These are phyloP conservation scores for Manacus vitellinus DNA, from an alignment of 2,113 vertebrate genomes.

Conservation along the genomic window DNA sequence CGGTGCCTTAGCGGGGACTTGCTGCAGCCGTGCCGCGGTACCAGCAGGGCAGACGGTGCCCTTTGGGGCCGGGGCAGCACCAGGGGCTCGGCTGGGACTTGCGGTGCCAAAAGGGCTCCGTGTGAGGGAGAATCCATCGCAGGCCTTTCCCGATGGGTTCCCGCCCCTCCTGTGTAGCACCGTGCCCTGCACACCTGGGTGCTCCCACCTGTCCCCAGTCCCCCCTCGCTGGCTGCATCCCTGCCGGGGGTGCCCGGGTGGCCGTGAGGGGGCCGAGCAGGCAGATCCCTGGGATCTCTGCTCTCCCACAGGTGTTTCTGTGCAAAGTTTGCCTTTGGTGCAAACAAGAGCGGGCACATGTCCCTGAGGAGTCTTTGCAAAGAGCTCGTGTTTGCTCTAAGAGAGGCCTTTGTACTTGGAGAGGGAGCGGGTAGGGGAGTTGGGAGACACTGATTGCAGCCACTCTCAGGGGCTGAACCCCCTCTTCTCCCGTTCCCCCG, in stretches of 20 bases:
- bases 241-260: rapidly evolving
- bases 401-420: constrained; percentile 62
- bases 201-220: neutral
- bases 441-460: neutral
- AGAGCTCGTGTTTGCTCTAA: constrained; percentile 51
- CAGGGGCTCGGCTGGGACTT: neutral
- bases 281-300: neutral
- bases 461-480: neutral
- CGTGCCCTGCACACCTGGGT: neutral
- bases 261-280: neutral
- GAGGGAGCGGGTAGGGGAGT: neutral
- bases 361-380: constrained; percentile 53
- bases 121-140: neutral
- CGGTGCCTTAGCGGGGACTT: neutral
- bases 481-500: rapidly evolving
- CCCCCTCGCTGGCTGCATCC: neutral
- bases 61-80: neutral
- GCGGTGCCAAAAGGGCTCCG: rapidly evolving
- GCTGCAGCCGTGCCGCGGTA: neutral
- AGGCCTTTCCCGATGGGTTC: neutral
- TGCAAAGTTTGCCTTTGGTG: constrained; percentile 60
- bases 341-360: constrained; percentile 63
- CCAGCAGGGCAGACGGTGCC: rapidly evolving
- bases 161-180: neutral
- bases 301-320: constrained; percentile 16